These are phyloP conservation scores for Rhingia campestris DNA, from an alignment of 2,888 invertebrate species.

Conservation along the genomic window DNA sequence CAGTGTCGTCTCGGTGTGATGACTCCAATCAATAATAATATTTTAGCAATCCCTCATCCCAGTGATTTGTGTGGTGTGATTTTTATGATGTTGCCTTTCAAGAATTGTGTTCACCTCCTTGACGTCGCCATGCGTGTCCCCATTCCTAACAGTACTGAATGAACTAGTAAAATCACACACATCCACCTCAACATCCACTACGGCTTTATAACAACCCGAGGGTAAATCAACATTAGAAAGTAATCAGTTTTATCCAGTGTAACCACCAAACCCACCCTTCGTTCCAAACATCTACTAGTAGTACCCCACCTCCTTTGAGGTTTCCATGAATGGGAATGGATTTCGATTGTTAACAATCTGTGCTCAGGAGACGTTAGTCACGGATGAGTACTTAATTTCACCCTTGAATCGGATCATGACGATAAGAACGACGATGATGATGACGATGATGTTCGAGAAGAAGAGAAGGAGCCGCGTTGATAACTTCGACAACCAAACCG, in stretches of 20 bases:
- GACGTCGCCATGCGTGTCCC: slow-evolving; percentile 42
- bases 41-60: slow-evolving; percentile 56
- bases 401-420: slow-evolving; percentile 77
- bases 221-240: slow-evolving; percentile 75
- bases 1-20: slow-evolving; percentile 52
- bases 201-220: slow-evolving; percentile 56
- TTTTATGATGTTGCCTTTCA: slow-evolving; percentile 51
- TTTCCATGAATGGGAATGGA: slow-evolving; percentile 69
- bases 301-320: slow-evolving; percentile 58
- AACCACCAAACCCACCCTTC: slow-evolving; percentile 47
- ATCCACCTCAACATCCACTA: slow-evolving; percentile 35
- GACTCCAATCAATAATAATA: slow-evolving; percentile 71
- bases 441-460: slow-evolving; percentile 39
- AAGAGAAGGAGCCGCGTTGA: not conserved
- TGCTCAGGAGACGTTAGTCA: slow-evolving; percentile 78
- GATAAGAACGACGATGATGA: slow-evolving; percentile 63
- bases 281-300: slow-evolving; percentile 11
- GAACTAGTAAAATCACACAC: slow-evolving; percentile 50
- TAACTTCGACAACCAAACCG: slow-evolving; percentile 21
- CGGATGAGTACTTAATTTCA: slow-evolving; percentile 80
- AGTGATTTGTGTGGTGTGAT: slow-evolving; percentile 63
- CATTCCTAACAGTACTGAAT: slow-evolving; percentile 33
- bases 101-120: not conserved
- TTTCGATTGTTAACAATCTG: slow-evolving; percentile 75
- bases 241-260: slow-evolving; percentile 75